phyloP scores from a whole-genome alignment of 2,113 vertebrate genomes.

The Perca schrenkii region DNA sequence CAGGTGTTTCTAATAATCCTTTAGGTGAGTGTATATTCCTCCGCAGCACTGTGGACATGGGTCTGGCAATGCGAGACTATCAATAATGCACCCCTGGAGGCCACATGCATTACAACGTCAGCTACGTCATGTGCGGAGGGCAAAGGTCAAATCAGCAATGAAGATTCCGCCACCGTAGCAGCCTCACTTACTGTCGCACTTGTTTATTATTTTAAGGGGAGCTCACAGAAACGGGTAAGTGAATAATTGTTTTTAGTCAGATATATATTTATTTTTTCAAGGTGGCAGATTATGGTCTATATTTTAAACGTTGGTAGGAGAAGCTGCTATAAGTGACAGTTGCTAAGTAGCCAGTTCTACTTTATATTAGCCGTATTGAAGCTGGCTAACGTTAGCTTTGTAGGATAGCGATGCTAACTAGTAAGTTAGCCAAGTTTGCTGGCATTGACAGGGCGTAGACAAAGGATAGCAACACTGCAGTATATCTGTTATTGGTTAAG shows the following conservation, averaged over 20 bases:
- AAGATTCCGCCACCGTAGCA: slow-evolving; percentile 69
- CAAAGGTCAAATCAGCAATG: slow-evolving; percentile 77
- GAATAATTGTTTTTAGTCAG: accelerated
- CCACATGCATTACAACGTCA: neutral
- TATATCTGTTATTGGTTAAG: neutral
- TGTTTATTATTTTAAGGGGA: slow-evolving; percentile 68
- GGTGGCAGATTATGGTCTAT: neutral
- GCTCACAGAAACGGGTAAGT: slow-evolving; percentile 68
- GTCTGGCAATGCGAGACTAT: too few relatives aligned
- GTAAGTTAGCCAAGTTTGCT: slow-evolving; percentile 51
- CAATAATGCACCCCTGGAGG: slow-evolving; percentile 30
- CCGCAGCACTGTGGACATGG: too few relatives aligned
- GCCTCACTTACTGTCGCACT: slow-evolving; percentile 66
- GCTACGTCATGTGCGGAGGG: slow-evolving; percentile 35
- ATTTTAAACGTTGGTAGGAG: neutral
- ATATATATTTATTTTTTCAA: accelerated
- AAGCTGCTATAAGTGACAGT: neutral
- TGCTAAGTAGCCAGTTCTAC: slow-evolving; percentile 56
- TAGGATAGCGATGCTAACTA: slow-evolving; percentile 47
- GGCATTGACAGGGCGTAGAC: neutral
- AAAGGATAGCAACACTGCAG: neutral
- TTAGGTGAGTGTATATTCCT: too few relatives aligned
- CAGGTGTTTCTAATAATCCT: too few relatives aligned
- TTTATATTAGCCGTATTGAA: slow-evolving; percentile 61
- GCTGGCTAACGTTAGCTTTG: slow-evolving; percentile 64